Evolutionary conservation across 2,113 vertebrate species (phyloP), one percentile per base, ranked within the genome.

Genomic region (Zosterops borbonicus): DNA sequence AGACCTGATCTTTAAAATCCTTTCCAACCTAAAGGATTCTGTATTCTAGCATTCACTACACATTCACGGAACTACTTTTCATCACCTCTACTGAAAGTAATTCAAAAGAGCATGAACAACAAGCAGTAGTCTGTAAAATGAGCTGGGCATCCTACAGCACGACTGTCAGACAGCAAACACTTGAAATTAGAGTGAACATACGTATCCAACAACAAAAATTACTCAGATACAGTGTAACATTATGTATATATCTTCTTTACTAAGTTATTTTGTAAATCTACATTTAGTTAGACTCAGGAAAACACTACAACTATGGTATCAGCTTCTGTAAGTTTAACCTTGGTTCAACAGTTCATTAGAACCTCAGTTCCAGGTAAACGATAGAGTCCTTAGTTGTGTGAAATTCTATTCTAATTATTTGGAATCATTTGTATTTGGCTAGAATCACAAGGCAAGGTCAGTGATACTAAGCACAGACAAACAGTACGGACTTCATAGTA

Each of bases 141-240:
- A 65, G 4, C 3, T 31, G 28, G 23, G 31, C 13, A 37, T 49
- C 27, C n/a, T 23, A 73, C 0, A 1, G 11, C 41, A 50, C 9
- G 19, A 58, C 20, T 9, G 13, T 41, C 56, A n/a, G 2, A 24
- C 42, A 59, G 12, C 5, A 9, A 79, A 78, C 28, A 11, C 17
- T 0, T 53, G 6, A 63, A 65, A 41, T 47, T 42, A 28, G 5
- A 60, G 71, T 27, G 47, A 27, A 60, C 1, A 0, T 2, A 67
- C 47, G 12, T 47, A 92, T 16, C 1, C 20, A 76, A 60, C 21
- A 24, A 74, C 11, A 37, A 49, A 20, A 71, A 67, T 44, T 33
- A 63, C 37, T 76, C 23, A 39, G 33, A 41, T 31, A 63, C 12
- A 62, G 12, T 17, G 35, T 33, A 75, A 33, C 27, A 75, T 21